Evolutionary conservation across 2,888 invertebrate genomes (phyloP), one percentile per base, ranked within the genome.

Genomic region (Thereva unica): DNA sequence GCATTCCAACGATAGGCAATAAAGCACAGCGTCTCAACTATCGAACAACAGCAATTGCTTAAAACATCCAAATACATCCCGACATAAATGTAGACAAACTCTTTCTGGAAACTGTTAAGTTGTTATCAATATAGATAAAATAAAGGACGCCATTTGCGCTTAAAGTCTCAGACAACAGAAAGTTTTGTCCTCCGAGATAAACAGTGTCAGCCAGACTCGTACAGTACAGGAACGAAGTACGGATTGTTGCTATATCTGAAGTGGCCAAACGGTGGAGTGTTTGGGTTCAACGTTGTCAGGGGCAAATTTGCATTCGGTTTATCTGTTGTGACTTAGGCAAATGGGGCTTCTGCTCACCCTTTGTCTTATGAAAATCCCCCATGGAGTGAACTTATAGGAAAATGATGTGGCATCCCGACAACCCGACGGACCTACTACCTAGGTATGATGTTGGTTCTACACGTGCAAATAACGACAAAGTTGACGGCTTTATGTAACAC

Each of bases 391-490:
- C 59, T 47, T 59, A 47, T n/a, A 59, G 47, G 37, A 47, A 37
- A 47, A 12, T 59, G 47, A 44, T 59, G 47, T 59, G 59, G 59
- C 10, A 23, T 59, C 38, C 59, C 37, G 59, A 41, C 23, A 23
- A 23, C 23, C 23, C 23, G 23, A 23, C 23, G 23, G 23, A 23
- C 23, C 23, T 23, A 23, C 23, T 23, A 23, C 23, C 23, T 23
- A 23, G 10, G 38, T 40, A 53, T 10, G 38, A 47, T 23, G 47
- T 49, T 59, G 47, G 7, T 8, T 49, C 38, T 59, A 38, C 59
- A 59, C 47, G 59, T 59, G 59, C 59, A 59, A 59, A 59, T 59
- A 59, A 59, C 59, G 47, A 59, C 59, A 49, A 59, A 59, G 47
- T 59, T 59, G 49, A 59, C 57, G 34, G 49, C 59, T 59, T 59